These are phyloP conservation scores for Crotalus helleri DNA, from an alignment of 2,113 vertebrate species.

Conservation along the genomic window DNA sequence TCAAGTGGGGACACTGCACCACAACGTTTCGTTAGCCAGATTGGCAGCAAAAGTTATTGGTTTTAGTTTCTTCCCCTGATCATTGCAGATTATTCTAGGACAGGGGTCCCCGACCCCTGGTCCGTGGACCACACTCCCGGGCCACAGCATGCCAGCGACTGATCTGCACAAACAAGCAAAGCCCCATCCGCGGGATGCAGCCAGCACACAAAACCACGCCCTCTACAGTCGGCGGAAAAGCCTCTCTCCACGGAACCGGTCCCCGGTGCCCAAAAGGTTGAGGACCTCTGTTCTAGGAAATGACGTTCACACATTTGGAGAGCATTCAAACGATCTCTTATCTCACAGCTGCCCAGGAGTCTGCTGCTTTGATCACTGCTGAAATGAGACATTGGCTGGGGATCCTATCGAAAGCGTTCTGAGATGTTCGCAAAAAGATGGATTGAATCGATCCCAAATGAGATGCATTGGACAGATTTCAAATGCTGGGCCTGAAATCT, in stretches of 20 bases:
- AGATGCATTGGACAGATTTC: not conserved
- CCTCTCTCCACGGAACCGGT: too few relatives aligned
- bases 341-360: not conserved
- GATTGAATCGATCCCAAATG: not conserved
- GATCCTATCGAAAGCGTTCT: not conserved
- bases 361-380: not conserved
- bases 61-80: not conserved
- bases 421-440: not conserved
- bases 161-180: too few relatives aligned
- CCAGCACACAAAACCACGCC: too few relatives aligned
- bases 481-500: not conserved
- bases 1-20: not conserved
- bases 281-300: too few relatives aligned
- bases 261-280: too few relatives aligned
- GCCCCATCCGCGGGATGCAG: too few relatives aligned
- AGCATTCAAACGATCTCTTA: not conserved
- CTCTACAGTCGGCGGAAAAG: too few relatives aligned
- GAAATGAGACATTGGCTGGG: not conserved
- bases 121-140: too few relatives aligned
- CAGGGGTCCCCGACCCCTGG: too few relatives aligned
- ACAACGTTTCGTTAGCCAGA: not conserved
- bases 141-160: too few relatives aligned
- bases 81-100: not conserved
- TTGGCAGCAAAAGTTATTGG: too few relatives aligned
- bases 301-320: not conserved